These are phyloP conservation scores for Diplosoma virens DNA, from an alignment of 23 tunicate species.

Conservation along the genomic window DNA sequence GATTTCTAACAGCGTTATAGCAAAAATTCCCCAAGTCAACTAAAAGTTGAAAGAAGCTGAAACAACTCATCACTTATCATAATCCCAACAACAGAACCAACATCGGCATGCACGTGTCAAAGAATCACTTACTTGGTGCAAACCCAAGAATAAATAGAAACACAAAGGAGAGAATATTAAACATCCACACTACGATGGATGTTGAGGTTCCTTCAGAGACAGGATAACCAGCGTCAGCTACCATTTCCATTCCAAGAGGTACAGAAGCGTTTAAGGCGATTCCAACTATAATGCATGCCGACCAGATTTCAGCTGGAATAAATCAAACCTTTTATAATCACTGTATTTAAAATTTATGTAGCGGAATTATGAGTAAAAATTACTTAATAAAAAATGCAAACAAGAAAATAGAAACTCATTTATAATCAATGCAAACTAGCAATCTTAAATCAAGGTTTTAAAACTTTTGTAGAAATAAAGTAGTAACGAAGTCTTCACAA, in stretches of 20 bases:
- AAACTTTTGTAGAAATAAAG: neutral
- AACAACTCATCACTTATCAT: too few relatives aligned
- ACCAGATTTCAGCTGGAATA: constrained; percentile 75
- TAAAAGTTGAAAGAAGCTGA: too few relatives aligned
- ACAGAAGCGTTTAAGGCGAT: constrained; percentile 75
- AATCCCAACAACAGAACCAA: too few relatives aligned
- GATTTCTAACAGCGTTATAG: too few relatives aligned
- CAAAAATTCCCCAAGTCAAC: too few relatives aligned
- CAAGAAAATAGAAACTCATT: neutral
- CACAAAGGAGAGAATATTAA: constrained; percentile 58
- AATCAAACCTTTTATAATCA: too few relatives aligned
- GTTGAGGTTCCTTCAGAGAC: constrained; percentile 78
- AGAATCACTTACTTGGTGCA: constrained; percentile 39
- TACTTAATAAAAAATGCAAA: neutral
- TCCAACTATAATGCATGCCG: constrained; percentile 48
- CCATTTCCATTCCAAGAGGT: constrained; percentile 89
- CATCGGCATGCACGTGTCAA: too few relatives aligned
- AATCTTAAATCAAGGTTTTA: neutral
- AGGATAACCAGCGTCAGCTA: constrained; percentile 85
- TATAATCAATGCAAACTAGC: neutral
- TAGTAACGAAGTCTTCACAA: neutral
- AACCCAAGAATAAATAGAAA: constrained; percentile 58
- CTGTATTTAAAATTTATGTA: neutral
- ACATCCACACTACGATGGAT: constrained; percentile 77
- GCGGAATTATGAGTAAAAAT: neutral